These are phyloP conservation scores for Dolichotis patagonum DNA, from an alignment of 2,113 vertebrate species.

Conservation along the genomic window DNA sequence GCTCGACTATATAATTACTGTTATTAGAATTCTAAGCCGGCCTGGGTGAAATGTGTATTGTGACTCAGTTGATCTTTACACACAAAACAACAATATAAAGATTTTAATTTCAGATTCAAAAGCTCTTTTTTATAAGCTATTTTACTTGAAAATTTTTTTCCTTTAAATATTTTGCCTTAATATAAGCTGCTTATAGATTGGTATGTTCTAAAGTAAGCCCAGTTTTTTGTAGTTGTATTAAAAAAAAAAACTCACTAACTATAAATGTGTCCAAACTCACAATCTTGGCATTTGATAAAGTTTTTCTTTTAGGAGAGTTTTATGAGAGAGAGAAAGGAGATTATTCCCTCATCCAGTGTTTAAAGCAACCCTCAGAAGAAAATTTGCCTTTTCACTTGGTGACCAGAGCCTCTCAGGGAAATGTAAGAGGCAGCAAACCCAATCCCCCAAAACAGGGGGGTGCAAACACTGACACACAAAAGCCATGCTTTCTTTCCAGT, in stretches of 20 bases:
- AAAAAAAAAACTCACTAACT: not conserved
- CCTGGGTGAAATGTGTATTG: not conserved
- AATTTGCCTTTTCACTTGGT: not conserved
- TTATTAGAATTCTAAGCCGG: not conserved
- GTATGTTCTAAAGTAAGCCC: not conserved
- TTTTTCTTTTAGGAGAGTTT: not conserved
- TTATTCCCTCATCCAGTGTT: not conserved
- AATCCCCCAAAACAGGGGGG: not conserved
- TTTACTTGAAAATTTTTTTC: conserved; percentile 14
- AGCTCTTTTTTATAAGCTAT: not conserved
- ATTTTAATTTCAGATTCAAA: not conserved
- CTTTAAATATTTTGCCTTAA: conserved; percentile 27
- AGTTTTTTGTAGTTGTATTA: not conserved
- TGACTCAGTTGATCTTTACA: not conserved
- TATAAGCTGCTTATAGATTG: not conserved
- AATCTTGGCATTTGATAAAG: not conserved
- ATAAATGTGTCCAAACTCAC: not conserved
- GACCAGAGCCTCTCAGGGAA: not conserved
- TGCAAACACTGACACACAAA: not conserved
- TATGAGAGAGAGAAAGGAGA: not conserved
- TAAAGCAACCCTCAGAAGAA: not conserved
- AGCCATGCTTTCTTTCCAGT: not conserved
- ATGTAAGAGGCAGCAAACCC: not conserved
- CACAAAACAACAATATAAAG: not conserved
- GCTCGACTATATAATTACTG: not conserved